Evolutionary conservation across 1,140 invertebrate genomes (phyloP).

Genomic region (Linepithema humile): DNA sequence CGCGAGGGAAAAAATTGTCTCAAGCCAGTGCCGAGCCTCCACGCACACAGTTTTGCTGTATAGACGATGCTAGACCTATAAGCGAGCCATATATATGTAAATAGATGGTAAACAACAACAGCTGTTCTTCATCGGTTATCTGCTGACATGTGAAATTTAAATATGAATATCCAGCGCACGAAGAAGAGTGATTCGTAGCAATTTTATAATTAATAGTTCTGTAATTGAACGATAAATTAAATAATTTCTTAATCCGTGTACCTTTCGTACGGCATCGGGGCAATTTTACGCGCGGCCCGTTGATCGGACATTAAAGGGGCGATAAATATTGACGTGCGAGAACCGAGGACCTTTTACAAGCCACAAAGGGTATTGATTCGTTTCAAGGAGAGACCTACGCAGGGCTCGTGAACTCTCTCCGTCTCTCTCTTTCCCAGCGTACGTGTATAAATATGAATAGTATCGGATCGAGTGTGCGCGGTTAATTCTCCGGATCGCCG

Average conservation of each 20-base stretch:
- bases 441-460: slow-evolving; percentile 59
- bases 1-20: background rate
- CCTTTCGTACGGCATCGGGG: background rate
- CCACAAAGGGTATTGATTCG: slow-evolving; percentile 68
- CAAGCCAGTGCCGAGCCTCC: background rate
- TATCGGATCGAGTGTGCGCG: slow-evolving; percentile 65
- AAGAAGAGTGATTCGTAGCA: background rate
- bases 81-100: background rate
- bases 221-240: background rate
- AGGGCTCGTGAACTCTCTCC: slow-evolving; percentile 51
- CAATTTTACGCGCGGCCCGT: background rate
- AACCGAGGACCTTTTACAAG: slow-evolving; percentile 27
- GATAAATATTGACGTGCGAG: slow-evolving; percentile 61
- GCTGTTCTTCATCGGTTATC: background rate
- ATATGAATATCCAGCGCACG: background rate
- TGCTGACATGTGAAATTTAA: background rate
- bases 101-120: background rate
- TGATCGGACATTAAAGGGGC: slow-evolving; percentile 36
- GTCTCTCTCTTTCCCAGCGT: background rate
- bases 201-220: background rate
- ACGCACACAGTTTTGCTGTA: background rate
- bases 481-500: slow-evolving; percentile 43
- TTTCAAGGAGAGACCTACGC: slow-evolving; percentile 61
- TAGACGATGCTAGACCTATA: background rate
- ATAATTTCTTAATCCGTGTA: background rate